Percentiles rank a stretch among this genome's conserved stretches.
Evolutionary conservation across 1,140 invertebrate species (phyloP).

Genomic region (Coelopa frigida): DNA sequence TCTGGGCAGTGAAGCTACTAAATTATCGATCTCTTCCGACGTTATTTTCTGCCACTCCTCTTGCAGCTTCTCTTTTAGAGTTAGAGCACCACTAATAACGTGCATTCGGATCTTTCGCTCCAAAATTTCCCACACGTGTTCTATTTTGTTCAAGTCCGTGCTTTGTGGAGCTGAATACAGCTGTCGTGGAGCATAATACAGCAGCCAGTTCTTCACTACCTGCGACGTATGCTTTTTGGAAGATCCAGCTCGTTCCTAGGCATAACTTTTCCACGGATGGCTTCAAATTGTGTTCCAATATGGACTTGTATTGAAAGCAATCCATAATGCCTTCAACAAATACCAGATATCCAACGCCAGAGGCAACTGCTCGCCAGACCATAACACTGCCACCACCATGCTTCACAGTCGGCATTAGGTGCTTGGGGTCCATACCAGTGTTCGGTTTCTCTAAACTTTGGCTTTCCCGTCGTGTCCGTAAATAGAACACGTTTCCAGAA

Average conservation of each 20-base stretch:
- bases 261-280: conserved; percentile 16
- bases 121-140: conserved; percentile 27
- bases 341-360: conserved; percentile 23
- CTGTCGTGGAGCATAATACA: conserved; percentile 15
- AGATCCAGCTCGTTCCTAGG: conserved; percentile 6
- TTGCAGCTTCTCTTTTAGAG: conserved; percentile 5
- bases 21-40: too few relatives aligned
- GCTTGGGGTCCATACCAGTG: conserved; percentile 11
- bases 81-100: conserved; percentile 7
- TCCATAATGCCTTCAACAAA: conserved; percentile 22
- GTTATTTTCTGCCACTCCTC: too few relatives aligned
- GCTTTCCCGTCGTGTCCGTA: conserved; percentile 26
- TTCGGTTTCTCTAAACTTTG: conserved; percentile 23
- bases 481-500: conserved; percentile 20
- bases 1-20: too few relatives aligned
- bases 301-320: conserved; percentile 12
- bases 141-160: conserved; percentile 33
- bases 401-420: conserved; percentile 36
- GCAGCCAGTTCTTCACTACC: conserved; percentile 25
- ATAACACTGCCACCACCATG: conserved; percentile 33
- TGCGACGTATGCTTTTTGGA: too few relatives aligned
- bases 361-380: conserved; percentile 36
- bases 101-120: conserved; percentile 13
- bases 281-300: conserved; percentile 20
- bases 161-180: conserved; percentile 28